These are phyloP conservation scores for Oryctes rhinoceros DNA, from an alignment of 1,140 invertebrate species.

Conservation along the genomic window DNA sequence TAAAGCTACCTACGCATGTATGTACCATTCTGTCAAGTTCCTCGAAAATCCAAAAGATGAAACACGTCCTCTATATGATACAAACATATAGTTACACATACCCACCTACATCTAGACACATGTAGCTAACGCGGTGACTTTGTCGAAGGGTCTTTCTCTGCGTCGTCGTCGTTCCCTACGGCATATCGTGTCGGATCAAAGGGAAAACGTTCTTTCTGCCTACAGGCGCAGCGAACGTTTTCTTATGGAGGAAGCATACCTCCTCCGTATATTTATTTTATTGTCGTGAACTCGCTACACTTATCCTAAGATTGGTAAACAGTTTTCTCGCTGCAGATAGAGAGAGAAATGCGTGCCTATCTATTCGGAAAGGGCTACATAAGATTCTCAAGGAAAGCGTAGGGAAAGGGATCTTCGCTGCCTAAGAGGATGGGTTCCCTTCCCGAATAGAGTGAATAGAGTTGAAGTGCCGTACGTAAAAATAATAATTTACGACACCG, in stretches of 20 bases:
- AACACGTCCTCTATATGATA: too few species aligned
- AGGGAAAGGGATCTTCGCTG: neutral
- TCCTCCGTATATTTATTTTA: conserved; percentile 29
- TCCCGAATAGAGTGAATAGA: neutral
- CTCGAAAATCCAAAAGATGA: too few species aligned
- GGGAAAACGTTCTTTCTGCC: neutral
- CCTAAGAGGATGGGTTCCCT: neutral
- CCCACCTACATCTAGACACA: neutral
- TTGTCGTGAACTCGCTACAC: conserved; percentile 23
- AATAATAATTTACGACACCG: conserved; percentile 32
- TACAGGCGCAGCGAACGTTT: neutral
- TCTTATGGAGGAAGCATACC: too few species aligned
- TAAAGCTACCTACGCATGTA: too few species aligned
- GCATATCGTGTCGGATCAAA: conserved; percentile 28
- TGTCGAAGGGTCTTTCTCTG: conserved; percentile 30
- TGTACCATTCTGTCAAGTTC: too few species aligned
- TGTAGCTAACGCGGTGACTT: neutral
- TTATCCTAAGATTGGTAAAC: conserved; percentile 33
- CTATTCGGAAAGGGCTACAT: neutral
- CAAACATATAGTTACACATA: too few species aligned
- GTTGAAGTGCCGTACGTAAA: conserved; percentile 4
- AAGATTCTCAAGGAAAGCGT: neutral
- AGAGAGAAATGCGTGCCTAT: neutral
- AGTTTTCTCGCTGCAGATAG: conserved; percentile 21
- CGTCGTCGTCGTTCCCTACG: conserved; percentile 18